Base-by-base conservation (phyloP, 2,113 vertebrate genomes). In the Zingel zingel region DNA sequence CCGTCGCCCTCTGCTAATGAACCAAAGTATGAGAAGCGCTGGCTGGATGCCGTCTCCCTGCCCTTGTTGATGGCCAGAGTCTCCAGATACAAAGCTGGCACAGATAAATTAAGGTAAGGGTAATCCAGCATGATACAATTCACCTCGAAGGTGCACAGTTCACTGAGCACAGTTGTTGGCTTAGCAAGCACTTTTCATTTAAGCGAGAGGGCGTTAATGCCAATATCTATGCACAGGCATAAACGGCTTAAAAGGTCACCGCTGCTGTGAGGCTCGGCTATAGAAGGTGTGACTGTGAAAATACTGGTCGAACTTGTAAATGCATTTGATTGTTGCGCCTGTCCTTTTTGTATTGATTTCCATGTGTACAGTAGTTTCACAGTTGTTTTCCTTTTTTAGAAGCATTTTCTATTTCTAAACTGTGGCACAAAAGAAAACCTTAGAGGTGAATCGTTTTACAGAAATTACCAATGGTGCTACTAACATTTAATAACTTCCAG, bases 1-100 rank as follows among this genome's bases (percentile, higher is more conserved):
- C 96, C 96, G 65, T 98, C 96, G 82, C 97, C 96, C 86, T 93
- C 93, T 91, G 95, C 96, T 95, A 95, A 97, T 89, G 96, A 97
- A 95, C 96, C 96, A 95, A 97, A 97, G 94, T 99, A 97, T 0
- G 96, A 98, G 95, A 99, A 98, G 91, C 96, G 94, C 89, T 99
- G 98, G 98, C 93, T 98, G 79, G 98, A 99, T 73, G 86, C 95
- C 21, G 92, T 97, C 87, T 96, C 95, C 12, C 89, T 99, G 88
- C 97, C 98, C 89, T 86, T 99, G 92, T 94, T 94, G 72, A 96
- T 98, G 97, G 97, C 97, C 92, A 97, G 97, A 85, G 96, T 99
- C 94, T 98, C 97, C 7, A 96, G 97, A 91, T 96, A 96, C 94
- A 97, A 96, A 95, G 91, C 96, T 58, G 96, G 96, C 95, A 94